phyloP scores from a whole-genome alignment of 2,113 vertebrate genomes.

The Mus musculus region GRCm39 chr10:113944501-113945000 shows the following conservation, averaged over 20 bases:
- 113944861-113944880: background rate
- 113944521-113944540: background rate
- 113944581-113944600: background rate
- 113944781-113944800: background rate
- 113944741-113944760: background rate
- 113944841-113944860: background rate
- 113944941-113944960: no score
- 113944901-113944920: background rate
- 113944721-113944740: background rate
- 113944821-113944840: background rate
- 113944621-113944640: background rate
- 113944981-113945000: background rate
- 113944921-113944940: background rate
- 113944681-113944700: background rate
- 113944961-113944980: background rate
- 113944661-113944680: background rate
- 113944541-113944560: background rate
- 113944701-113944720: background rate
- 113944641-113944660: background rate
- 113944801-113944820: background rate
- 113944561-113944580: background rate
- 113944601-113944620: background rate
- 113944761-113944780: no score
- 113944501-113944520: background rate
- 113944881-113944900: background rate